Evolutionary conservation across 2,113 vertebrate species (phyloP), one percentile per base, ranked within the genome.

Genomic region (Smithornis capensis): DNA sequence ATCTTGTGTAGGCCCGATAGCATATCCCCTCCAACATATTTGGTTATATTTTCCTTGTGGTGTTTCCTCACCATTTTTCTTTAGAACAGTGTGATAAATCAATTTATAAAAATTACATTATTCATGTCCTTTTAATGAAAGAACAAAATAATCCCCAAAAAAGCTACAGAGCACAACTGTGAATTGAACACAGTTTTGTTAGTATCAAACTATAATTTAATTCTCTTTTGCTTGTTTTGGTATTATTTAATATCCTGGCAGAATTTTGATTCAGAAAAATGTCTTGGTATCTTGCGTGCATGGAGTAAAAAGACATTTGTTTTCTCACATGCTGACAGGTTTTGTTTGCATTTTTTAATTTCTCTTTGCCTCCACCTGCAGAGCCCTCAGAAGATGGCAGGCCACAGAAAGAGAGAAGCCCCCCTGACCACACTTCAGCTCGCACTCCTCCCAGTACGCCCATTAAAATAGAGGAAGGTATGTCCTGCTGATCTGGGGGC

Each of bases 391-490:
- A 99, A 31, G 98, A 98, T 35, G 94, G 97, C 15, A 62, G 90
- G 29, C 98, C 98, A 55, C 95, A 97, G 68, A 98, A 98, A 78
- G 98, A 97, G 73, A 97, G 97, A 59, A 98, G 98, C 47, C 96
- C 92, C 49, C 90, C 96, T 9, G 98, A 98, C 1, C 91, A 63
- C 71, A 40, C 91, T 1, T 73, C 97, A 28, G 98, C 98, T 56
- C 97, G 97, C 92, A 99, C 99, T 1, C 99, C 99, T 29, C 99
- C 99, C 80, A 99, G 99, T 76, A 99, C 99, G 29, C 99, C 99
- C 0, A 87, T 98, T 89, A 98, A 98, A 97, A 97, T 98, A 87
- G 99, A 99, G 89, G 99, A 99, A 98, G 99, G 99, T 99, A 99
- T 24, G 99, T 95, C 38, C 22, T 68, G 21, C 38, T 71, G 50